These are phyloP conservation scores for Mystacides longicornis DNA, from an alignment of 2,888 invertebrate genomes.

Conservation along the genomic window DNA sequence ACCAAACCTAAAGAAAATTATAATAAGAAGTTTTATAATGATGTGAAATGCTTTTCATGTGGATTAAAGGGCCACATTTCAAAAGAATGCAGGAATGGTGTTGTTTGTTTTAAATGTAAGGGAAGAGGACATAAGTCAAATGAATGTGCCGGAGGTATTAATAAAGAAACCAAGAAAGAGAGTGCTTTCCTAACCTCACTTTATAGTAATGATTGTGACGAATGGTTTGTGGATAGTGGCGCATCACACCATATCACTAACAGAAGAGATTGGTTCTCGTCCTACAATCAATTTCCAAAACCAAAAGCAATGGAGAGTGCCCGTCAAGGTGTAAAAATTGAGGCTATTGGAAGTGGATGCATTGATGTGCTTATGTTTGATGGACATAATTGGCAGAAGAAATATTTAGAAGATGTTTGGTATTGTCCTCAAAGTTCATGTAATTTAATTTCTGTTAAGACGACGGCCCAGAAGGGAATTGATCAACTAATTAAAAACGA, in stretches of 20 bases:
- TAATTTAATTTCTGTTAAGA: slow-evolving; percentile 4
- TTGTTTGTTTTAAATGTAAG: neutral
- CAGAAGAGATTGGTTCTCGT: neutral
- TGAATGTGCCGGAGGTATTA: neutral
- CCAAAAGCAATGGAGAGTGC: neutral
- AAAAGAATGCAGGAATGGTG: neutral
- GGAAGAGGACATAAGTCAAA: slow-evolving; percentile 2
- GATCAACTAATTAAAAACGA: neutral
- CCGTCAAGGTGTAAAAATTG: neutral
- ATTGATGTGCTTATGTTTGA: neutral
- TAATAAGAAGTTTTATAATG: neutral
- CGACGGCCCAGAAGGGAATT: neutral
- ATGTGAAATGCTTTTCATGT: neutral
- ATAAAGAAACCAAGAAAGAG: neutral
- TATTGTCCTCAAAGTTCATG: slow-evolving; percentile 4
- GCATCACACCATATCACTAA: slow-evolving; percentile 2
- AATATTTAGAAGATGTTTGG: slow-evolving; percentile 1
- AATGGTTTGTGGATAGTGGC: slow-evolving; percentile 3
- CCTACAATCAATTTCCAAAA: neutral
- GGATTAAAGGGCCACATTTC: neutral
- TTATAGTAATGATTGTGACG: neutral
- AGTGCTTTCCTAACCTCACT: neutral
- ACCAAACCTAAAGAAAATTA: no score
- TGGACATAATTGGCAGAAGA: neutral
- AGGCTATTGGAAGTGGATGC: neutral